Evolutionary conservation across 2,113 vertebrate genomes (phyloP).

Genomic region (Poeciliopsis occidentalis): DNA sequence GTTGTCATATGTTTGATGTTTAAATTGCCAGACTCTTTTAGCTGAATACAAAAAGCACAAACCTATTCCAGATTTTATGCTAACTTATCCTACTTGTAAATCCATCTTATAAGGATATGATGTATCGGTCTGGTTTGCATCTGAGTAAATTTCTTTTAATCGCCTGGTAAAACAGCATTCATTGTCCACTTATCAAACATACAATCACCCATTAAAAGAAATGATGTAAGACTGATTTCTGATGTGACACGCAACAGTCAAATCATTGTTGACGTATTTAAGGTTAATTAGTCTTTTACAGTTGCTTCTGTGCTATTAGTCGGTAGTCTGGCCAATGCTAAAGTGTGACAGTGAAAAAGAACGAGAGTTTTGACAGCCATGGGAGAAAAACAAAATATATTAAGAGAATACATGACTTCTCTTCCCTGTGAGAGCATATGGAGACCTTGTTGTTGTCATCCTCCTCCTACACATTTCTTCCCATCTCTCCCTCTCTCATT

Average conservation of each 20-base stretch:
- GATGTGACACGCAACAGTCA: conserved; percentile 19
- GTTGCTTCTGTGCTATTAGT: background rate
- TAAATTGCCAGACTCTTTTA: conserved; percentile 10
- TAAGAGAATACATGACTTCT: conserved; percentile 34
- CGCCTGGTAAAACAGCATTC: conserved; percentile 11
- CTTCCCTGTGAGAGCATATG: conserved; percentile 36
- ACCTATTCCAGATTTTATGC: background rate
- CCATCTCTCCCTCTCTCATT: conserved; percentile 77
- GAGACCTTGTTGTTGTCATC: conserved; percentile 57
- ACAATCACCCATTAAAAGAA: conserved; percentile 32
- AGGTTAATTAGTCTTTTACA: conserved; percentile 2
- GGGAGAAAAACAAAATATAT: conserved; percentile 36
- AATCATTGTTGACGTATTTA: conserved; percentile 15
- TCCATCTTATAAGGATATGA: conserved; percentile 37
- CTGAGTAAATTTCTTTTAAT: conserved; percentile 32
- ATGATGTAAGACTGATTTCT: conserved; percentile 18
- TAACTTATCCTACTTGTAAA: conserved; percentile 31
- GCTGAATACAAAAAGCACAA: background rate
- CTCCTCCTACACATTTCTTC: conserved; percentile 44
- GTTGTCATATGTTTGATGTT: conserved; percentile 47
- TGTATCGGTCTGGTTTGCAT: conserved; percentile 40
- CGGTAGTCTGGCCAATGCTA: conserved; percentile 4
- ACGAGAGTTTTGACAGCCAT: conserved; percentile 19
- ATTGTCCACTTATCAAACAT: conserved; percentile 29
- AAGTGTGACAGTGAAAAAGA: conserved; percentile 8